Evolutionary conservation across 2,888 invertebrate genomes (phyloP).

Genomic region (Lucinisca nassula): DNA sequence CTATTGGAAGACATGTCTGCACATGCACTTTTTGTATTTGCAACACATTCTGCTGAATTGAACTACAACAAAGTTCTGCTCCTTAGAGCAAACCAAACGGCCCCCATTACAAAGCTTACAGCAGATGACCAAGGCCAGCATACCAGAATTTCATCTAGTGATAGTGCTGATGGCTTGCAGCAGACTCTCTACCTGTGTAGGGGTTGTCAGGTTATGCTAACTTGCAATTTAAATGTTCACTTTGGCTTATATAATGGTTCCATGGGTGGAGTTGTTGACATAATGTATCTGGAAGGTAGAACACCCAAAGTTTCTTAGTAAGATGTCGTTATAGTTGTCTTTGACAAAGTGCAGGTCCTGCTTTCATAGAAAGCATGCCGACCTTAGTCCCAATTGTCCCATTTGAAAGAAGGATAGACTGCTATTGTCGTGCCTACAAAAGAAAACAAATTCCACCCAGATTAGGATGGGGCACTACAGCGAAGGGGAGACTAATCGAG

Average conservation of each 20-base stretch:
- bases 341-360: slow-evolving; percentile 64
- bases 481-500: slow-evolving; percentile 52
- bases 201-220: no score
- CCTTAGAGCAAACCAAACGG: neutral
- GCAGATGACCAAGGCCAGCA: neutral
- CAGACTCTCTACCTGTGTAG: no score
- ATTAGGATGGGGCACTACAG: slow-evolving; percentile 73
- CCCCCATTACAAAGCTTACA: neutral
- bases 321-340: slow-evolving; percentile 62
- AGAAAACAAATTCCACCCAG: no score
- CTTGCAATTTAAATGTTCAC: slow-evolving; percentile 11
- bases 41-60: slow-evolving; percentile 40
- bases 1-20: slow-evolving; percentile 6
- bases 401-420: slow-evolving; percentile 39
- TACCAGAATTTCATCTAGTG: no score
- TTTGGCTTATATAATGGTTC: slow-evolving; percentile 42
- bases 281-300: slow-evolving; percentile 10
- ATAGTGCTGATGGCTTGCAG: no score
- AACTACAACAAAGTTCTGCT: slow-evolving; percentile 16
- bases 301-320: slow-evolving; percentile 2
- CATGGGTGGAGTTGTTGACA: slow-evolving; percentile 21
- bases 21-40: slow-evolving; percentile 39
- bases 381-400: slow-evolving; percentile 68
- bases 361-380: slow-evolving; percentile 51
- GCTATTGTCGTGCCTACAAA: no score